phyloP scores from a whole-genome alignment of 2,797 vertebrate species.

The Hafferia zeledoni region DNA sequence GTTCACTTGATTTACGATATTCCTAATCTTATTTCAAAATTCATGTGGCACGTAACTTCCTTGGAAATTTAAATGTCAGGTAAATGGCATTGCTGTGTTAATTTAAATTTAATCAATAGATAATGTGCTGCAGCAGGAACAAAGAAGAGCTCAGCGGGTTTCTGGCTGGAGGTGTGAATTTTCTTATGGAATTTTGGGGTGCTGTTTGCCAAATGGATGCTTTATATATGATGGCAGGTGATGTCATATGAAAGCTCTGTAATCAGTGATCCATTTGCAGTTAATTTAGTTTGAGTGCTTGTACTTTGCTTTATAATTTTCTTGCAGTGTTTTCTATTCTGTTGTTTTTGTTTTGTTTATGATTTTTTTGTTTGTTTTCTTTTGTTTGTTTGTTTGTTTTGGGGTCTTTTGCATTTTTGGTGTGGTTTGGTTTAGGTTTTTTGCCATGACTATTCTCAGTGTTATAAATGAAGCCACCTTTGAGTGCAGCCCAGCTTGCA shows the following conservation, averaged over 20 bases:
- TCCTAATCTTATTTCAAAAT: not conserved
- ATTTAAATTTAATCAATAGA: not conserved
- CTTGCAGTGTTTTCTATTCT: not conserved
- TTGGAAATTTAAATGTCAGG: not conserved
- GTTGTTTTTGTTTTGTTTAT: too few species aligned
- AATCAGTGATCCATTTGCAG: not conserved
- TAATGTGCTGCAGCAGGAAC: not conserved
- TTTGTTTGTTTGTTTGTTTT: too few species aligned
- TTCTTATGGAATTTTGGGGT: not conserved
- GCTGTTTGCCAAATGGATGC: not conserved
- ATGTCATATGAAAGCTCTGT: not conserved
- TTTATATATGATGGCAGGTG: not conserved
- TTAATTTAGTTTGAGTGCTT: not conserved
- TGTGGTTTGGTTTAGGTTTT: not conserved
- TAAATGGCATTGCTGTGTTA: not conserved
- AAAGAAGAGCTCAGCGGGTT: not conserved
- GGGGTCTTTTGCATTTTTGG: too few species aligned
- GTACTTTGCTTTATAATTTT: not conserved
- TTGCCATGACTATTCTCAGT: not conserved
- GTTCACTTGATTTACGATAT: not conserved
- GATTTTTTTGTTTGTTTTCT: too few species aligned
- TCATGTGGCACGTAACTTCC: not conserved
- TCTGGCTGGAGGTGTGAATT: not conserved
- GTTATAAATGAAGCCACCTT: not conserved
- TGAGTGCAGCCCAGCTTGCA: not conserved